Base-by-base conservation (phyloP, 2,888 invertebrate genomes). In the Philereme transversata region DNA sequence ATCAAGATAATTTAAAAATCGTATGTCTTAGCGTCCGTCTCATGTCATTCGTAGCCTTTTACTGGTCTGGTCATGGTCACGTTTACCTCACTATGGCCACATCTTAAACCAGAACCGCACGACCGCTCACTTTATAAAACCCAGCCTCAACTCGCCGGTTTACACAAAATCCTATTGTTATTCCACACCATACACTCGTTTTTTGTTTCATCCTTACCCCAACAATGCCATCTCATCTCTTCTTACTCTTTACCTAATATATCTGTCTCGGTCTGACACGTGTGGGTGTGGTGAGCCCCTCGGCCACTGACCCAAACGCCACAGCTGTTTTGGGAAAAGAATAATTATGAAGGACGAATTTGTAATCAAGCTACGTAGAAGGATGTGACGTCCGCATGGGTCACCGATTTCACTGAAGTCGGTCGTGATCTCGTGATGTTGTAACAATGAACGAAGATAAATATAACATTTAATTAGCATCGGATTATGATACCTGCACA, bases 321-420 rank as follows among this genome's bases (percentile, higher is more conserved):
- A 78, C 86, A 84, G 87, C 84, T 86, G 86, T 83, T 84, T 84
- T 78, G 60, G 73, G 77, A 74, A 77, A 74, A 78, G 72, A 76
- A 74, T 74, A 75, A 74, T 67, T 63, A 71, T 67, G 71, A 71
- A 73, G 73, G 68, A 71, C 70, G 66, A 63, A 70, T 67, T 70
- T 56, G 67, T 68, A 72, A 74, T 72, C 43, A 67, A 68, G 65
- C 70, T 66, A 52, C 64, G 56, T 66, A 68, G 68, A 67, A 62
- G 57, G 60, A 62, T 43, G 52, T 58, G 62, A 59, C 58, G 57
- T 36, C 7, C 34, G n/a, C n/a, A 34, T 8, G 43, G 34, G 34
- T 51, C 40, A 40, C 40, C 4, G 8, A 22, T 22, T 22, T 22
- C 22, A 5, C 36, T 38, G 36, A 5, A 38, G 7, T 38, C 36